Evolutionary conservation across 2,888 invertebrate species (phyloP), one percentile per base, ranked within the genome.

Genomic region (Orthosia cruda): DNA sequence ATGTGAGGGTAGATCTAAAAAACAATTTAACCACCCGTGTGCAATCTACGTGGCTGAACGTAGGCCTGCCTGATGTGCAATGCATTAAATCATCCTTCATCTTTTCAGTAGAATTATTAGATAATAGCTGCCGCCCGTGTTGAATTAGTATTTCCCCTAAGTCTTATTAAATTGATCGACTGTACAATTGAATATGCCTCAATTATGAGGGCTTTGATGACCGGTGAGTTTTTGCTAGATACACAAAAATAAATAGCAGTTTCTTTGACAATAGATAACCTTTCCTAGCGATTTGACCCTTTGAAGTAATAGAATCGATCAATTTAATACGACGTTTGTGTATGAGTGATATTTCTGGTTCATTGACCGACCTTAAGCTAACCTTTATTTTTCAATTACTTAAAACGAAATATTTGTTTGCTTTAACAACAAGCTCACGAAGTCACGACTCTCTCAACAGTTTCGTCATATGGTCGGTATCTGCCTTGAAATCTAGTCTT

Each of bases 301-400:
- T 65, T 26, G 26, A 16, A 66, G 23, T 20, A 50, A 26, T 16
- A 20, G 32, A 23, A 3, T 63, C 16, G 18, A 63, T 49, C n/a
- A 63, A n/a, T 15, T 15, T 45, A 52, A 50, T 77, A 77, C 32
- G 26, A 1, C 40, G 7, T 40, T 9, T 32, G 32, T 32, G 32
- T 50, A 32, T 16, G 40, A 76, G 57, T 65, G 20, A 67, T 52
- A 67, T 67, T 77, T 66, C 20, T 32, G 26, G 32, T 50, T 65
- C 77, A 23, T 20, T 76, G 40, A 50, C 55, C 20, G 45, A 50
- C 65, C 57, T 20, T 23, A 26, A 45, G 13, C n/a, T 15, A n/a
- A 50, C 16, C 50, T 50, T 55, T 63, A n/a, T 57, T 76, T 63
- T 50, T 45, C 64, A 57, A 57, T 55, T 26, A 75, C 40, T 57